Conservation (phyloP, 2,113 vertebrate genomes). For the Gymnocephalus cernua region DNA sequence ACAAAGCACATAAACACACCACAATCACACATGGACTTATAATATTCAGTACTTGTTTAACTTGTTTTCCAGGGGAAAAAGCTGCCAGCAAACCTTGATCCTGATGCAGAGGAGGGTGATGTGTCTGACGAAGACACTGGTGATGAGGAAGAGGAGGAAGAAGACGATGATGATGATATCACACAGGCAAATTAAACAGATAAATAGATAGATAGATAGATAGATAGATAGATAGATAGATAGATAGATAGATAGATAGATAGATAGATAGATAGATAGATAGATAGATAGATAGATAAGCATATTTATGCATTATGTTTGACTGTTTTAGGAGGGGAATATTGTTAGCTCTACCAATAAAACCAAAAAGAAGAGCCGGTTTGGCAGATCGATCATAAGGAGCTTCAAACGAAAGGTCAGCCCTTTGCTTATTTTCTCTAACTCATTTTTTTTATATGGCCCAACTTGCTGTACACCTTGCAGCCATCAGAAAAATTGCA, state of each 20-base stretch:
- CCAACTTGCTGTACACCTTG: background rate
- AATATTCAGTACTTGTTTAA: background rate
- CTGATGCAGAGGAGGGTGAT: slow-evolving; percentile 93
- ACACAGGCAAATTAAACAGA: slow-evolving; percentile 49
- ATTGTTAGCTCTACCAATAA: slow-evolving; percentile 79
- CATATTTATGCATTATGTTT: slow-evolving; percentile 4
- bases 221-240: slow-evolving; percentile 12
- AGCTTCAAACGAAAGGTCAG: slow-evolving; percentile 93
- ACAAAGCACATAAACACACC: background rate
- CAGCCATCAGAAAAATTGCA: background rate
- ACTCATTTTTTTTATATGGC: background rate
- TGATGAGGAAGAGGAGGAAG: slow-evolving; percentile 91
- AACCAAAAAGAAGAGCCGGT: slow-evolving; percentile 81
- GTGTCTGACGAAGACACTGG: slow-evolving; percentile 97
- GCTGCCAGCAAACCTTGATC: slow-evolving; percentile 90
- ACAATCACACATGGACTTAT: background rate
- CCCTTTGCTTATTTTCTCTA: background rate
- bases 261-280: background rate
- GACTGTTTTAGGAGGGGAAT: slow-evolving; percentile 73
- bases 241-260: slow-evolving; percentile 2
- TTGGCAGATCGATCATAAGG: slow-evolving; percentile 84
- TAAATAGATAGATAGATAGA: slow-evolving; percentile 9
- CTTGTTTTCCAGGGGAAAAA: slow-evolving; percentile 90
- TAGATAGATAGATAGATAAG: background rate
- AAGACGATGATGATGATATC: slow-evolving; percentile 49